Base-by-base conservation (phyloP, 2,888 invertebrate species). In the Drepanosiphum platanoidis region DNA sequence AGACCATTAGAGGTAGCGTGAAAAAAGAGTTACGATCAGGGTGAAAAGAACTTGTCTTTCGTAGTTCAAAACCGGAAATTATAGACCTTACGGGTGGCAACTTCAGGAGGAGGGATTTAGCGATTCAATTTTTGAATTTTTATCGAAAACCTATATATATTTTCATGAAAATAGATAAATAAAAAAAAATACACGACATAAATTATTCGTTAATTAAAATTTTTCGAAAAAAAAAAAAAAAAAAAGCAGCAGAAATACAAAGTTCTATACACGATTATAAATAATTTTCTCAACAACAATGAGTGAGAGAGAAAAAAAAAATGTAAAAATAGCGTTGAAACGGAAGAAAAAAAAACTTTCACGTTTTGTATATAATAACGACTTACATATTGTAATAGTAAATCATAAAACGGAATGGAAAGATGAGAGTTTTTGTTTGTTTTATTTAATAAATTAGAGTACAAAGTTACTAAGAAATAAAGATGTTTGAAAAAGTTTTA, bases 11-110 rank as follows among this genome's bases (percentile, higher is more conserved):
- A 66, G 34, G 66, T 66, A 77, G 30, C n/a, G 52, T 42, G 75
- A 36, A 83, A 78, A 81, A 81, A 77, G 70, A 81, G 58, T 81
- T 81, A 81, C 71, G 79, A 80, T 34, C 66, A 11, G 3, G 11
- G 58, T n/a, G 71, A 71, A 81, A 58, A 58, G n/a, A 71, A 81
- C 58, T 81, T n/a, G 39, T 58, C 22, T 61, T 79, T 70, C 5
- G 27, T 52, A 70, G 5, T 68, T 70, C 36, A 22, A 58, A 42
- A 27, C 34, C 22, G 11, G 5, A 36, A 70, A 70, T 70, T 70
- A 80, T 52, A 36, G 27, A 52, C 58, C 4, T 36, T 27, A n/a
- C 52, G 3, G 7, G 68, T 52, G 15, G 11, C 36, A 34, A 36
- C 34, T 72, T 13, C 5, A 30, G 15, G 13, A 9, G 1, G n/a